phyloP scores from a whole-genome alignment of 2,797 vertebrate species.

The Acanthopagrus latus region DNA sequence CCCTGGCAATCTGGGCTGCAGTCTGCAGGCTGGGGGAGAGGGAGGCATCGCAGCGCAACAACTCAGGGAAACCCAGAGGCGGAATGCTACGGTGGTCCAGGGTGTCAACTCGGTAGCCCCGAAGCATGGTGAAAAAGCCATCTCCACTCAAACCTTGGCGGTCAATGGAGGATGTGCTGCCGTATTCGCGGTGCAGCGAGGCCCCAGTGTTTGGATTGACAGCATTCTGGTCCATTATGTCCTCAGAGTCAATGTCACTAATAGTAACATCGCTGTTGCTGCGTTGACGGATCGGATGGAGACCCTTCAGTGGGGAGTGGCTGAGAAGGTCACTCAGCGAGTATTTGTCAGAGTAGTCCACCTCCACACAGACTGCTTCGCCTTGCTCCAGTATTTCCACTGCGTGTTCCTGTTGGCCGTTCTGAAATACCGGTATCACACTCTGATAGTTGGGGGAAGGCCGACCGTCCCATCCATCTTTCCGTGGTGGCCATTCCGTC shows the following conservation, averaged over 20 bases:
- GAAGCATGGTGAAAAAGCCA: slow-evolving; percentile 93
- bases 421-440: slow-evolving; percentile 87
- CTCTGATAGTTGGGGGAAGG: slow-evolving; percentile 89
- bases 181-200: slow-evolving; percentile 95
- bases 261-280: slow-evolving; percentile 99
- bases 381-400: slow-evolving; percentile 82
- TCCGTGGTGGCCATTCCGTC: slow-evolving; percentile 96
- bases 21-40: slow-evolving; percentile 95
- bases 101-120: slow-evolving; percentile 90
- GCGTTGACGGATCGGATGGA: slow-evolving; percentile 94
- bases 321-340: slow-evolving; percentile 89
- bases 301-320: slow-evolving; percentile 90
- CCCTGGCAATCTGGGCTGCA: slow-evolving; percentile 93
- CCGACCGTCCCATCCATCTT: slow-evolving; percentile 91
- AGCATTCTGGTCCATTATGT: slow-evolving; percentile 93
- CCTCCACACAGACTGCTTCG: slow-evolving; percentile 85
- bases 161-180: slow-evolving; percentile 98
- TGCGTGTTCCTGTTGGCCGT: slow-evolving; percentile 89
- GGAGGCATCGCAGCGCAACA: slow-evolving; percentile 89
- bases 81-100: slow-evolving; percentile 88
- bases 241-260: slow-evolving; percentile 96
- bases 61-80: slow-evolving; percentile 90
- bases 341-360: slow-evolving; percentile 90
- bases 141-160: slow-evolving; percentile 93
- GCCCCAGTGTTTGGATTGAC: slow-evolving; percentile 98